These are phyloP conservation scores for Lycocorax pyrrhopterus DNA, from an alignment of 2,113 vertebrate species.

Conservation along the genomic window DNA sequence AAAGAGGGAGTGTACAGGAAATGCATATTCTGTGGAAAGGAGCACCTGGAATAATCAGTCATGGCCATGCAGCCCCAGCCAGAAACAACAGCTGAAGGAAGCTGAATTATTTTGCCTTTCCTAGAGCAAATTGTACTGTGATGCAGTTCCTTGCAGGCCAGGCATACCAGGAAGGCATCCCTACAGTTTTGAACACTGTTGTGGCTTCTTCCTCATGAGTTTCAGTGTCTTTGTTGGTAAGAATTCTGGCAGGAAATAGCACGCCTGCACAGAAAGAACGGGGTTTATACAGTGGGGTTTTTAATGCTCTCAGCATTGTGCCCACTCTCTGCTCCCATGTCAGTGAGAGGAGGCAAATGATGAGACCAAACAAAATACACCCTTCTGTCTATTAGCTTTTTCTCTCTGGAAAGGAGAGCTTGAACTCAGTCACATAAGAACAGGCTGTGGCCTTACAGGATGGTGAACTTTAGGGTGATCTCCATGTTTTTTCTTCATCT, in stretches of 20 bases:
- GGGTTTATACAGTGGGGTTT: background rate
- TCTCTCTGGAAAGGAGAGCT: background rate
- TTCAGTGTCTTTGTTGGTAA: background rate
- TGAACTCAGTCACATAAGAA: background rate
- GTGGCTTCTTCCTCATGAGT: background rate
- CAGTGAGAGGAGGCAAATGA: background rate
- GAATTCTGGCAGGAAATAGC: background rate
- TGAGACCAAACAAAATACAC: background rate
- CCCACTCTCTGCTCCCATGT: background rate
- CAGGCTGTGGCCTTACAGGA: slow-evolving; percentile 76
- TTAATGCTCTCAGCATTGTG: background rate
- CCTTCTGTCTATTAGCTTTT: background rate
- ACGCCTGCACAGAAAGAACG: background rate
- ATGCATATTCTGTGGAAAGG: background rate
- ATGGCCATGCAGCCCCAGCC: background rate
- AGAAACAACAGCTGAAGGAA: background rate
- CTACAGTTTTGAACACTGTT: background rate
- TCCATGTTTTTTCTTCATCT: slow-evolving; percentile 94
- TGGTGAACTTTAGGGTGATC: slow-evolving; percentile 97
- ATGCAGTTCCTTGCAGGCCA: background rate
- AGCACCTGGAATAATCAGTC: background rate
- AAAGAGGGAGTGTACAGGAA: background rate
- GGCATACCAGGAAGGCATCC: background rate
- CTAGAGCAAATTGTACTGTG: background rate
- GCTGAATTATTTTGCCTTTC: background rate